Evolutionary conservation across 2,113 vertebrate species (phyloP).

Genomic region (Aythya baeri): DNA sequence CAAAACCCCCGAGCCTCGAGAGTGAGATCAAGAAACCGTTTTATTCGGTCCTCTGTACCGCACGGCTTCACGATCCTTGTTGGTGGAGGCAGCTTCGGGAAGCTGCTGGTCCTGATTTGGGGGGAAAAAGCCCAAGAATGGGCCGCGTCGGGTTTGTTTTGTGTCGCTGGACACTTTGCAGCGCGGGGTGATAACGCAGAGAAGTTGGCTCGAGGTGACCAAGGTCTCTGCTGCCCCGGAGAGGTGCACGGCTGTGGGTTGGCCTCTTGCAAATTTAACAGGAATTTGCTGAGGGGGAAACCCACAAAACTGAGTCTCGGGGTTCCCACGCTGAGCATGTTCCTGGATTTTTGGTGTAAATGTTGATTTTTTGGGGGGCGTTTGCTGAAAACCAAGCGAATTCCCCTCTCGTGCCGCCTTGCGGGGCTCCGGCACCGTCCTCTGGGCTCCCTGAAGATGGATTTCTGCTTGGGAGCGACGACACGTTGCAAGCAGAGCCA

Average conservation of each 20-base stretch:
- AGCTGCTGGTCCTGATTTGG: not conserved
- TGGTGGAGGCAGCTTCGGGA: not conserved
- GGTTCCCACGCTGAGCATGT: not conserved
- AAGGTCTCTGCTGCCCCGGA: not conserved
- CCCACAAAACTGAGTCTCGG: no score
- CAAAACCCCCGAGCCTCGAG: not conserved
- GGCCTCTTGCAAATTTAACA: not conserved
- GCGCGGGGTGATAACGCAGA: not conserved
- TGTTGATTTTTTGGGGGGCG: no score
- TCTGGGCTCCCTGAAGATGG: no score
- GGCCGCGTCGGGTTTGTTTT: not conserved
- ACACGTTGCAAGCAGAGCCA: not conserved
- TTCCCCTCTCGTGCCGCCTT: no score
- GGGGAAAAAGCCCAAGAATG: not conserved
- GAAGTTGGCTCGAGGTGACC: not conserved
- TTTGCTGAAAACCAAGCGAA: no score
- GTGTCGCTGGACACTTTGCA: accelerated
- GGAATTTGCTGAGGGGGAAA: not conserved
- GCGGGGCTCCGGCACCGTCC: no score
- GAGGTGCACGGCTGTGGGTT: not conserved
- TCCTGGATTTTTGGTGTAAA: no score
- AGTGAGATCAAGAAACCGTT: not conserved
- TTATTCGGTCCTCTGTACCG: not conserved
- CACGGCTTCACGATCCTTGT: not conserved
- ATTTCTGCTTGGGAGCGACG: no score